Percentiles rank a stretch among this genome's conserved stretches.
These are phyloP conservation scores for Tetragonula carbonaria DNA, from an alignment of 2,888 invertebrate genomes.

Conservation along the genomic window DNA sequence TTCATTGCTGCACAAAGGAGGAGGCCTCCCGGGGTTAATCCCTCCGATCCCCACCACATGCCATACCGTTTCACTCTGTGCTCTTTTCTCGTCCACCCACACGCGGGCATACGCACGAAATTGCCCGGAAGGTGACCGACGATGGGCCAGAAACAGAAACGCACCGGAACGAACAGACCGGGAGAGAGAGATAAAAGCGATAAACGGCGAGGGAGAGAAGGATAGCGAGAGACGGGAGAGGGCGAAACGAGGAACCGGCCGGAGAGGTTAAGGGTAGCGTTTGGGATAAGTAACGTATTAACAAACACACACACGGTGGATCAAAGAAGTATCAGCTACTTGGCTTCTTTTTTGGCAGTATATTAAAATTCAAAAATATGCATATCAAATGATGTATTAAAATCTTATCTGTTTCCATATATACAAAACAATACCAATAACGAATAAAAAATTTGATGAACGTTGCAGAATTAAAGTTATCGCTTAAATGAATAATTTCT, in stretches of 20 bases:
- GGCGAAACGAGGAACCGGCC: slow-evolving; percentile 18
- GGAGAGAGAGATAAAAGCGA: not conserved
- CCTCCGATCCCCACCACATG: slow-evolving; percentile 51
- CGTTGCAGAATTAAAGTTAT: too few relatives aligned
- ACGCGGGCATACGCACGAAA: slow-evolving; percentile 52
- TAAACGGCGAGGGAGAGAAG: not conserved
- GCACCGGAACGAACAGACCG: slow-evolving; percentile 4
- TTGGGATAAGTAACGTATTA: too few relatives aligned
- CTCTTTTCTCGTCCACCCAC: slow-evolving; percentile 45
- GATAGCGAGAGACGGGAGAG: not conserved
- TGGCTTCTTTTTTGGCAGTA: too few relatives aligned
- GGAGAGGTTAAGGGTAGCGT: not conserved
- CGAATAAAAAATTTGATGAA: too few relatives aligned
- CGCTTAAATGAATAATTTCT: too few relatives aligned
- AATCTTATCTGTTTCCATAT: too few relatives aligned
- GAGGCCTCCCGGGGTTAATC: slow-evolving; percentile 79
- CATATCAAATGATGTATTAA: too few relatives aligned
- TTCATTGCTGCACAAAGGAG: slow-evolving; percentile 79
- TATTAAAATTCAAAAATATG: too few relatives aligned
- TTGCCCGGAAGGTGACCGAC: slow-evolving; percentile 67
- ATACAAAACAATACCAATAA: too few relatives aligned
- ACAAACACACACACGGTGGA: too few relatives aligned
- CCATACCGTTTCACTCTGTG: slow-evolving; percentile 57
- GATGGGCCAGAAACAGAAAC: slow-evolving; percentile 39
- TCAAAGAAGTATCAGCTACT: too few relatives aligned